Conservation (phyloP, 1,140 invertebrate genomes). For the Spodoptera frugiperda region DNA sequence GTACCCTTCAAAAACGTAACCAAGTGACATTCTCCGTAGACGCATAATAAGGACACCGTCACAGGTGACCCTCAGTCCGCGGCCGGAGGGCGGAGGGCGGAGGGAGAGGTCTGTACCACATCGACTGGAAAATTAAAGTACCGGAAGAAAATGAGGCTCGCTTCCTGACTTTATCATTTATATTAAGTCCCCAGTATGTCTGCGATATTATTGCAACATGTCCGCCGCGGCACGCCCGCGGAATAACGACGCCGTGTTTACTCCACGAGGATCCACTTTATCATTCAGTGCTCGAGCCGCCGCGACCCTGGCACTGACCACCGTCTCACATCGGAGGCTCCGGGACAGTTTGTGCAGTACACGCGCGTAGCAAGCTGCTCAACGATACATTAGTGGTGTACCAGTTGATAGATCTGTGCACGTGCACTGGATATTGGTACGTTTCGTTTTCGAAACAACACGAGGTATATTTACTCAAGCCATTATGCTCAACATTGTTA, state of each 20-base stretch:
- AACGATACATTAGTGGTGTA: no score
- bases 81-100: neutral
- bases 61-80: conserved; percentile 2
- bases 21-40: conserved; percentile 8
- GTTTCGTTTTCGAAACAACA: no score
- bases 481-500: no score
- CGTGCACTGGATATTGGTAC: no score
- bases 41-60: conserved; percentile 24
- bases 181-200: neutral
- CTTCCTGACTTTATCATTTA: conserved; percentile 17
- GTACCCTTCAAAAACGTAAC: neutral
- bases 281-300: neutral
- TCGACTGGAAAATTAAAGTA: conserved; percentile 38
- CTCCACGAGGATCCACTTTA: no score
- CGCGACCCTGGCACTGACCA: neutral
- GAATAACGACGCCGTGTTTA: no score
- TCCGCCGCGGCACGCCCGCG: neutral
- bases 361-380: no score
- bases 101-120: neutral
- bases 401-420: no score
- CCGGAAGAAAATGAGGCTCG: conserved; percentile 23
- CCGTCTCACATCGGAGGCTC: no score
- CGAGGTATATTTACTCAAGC: no score
- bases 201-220: conserved; percentile 3
- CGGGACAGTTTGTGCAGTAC: no score